Percentiles rank a stretch among this genome's conserved stretches.
These are phyloP conservation scores for Conger conger DNA, from an alignment of 2,113 vertebrate genomes.

Conservation along the genomic window DNA sequence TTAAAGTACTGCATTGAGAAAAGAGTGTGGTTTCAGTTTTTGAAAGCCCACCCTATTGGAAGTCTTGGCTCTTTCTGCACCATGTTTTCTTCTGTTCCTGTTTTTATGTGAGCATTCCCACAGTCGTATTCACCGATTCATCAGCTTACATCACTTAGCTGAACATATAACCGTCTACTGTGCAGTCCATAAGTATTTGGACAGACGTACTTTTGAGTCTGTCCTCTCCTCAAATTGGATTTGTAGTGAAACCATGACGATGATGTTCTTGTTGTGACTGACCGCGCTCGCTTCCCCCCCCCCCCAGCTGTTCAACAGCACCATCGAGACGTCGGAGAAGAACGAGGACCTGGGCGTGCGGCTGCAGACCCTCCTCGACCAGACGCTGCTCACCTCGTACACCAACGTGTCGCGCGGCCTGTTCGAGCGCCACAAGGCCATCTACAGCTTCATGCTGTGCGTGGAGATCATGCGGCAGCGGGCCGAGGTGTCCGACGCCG, in stretches of 20 bases:
- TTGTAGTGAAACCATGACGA: too few species aligned
- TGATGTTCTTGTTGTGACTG: not conserved
- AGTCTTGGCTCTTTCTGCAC: not conserved
- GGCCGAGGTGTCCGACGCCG: slow-evolving; percentile 59
- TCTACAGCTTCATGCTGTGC: slow-evolving; percentile 79
- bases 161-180: too few species aligned
- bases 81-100: not conserved
- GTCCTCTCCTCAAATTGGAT: too few species aligned
- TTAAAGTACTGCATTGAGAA: too few species aligned
- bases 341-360: slow-evolving; percentile 60
- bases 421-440: slow-evolving; percentile 76
- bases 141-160: too few species aligned
- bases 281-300: too few species aligned
- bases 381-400: slow-evolving; percentile 68
- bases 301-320: slow-evolving; percentile 73
- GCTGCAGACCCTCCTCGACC: slow-evolving; percentile 64
- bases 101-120: not conserved
- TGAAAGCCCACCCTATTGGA: too few species aligned
- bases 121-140: not conserved
- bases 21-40: too few species aligned
- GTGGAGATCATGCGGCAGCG: slow-evolving; percentile 72
- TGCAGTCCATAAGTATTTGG: too few species aligned
- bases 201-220: too few species aligned
- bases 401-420: slow-evolving; percentile 70
- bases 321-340: slow-evolving; percentile 68